Base-by-base conservation (phyloP, 1,140 invertebrate genomes). In the Araneus ventricosus region DNA sequence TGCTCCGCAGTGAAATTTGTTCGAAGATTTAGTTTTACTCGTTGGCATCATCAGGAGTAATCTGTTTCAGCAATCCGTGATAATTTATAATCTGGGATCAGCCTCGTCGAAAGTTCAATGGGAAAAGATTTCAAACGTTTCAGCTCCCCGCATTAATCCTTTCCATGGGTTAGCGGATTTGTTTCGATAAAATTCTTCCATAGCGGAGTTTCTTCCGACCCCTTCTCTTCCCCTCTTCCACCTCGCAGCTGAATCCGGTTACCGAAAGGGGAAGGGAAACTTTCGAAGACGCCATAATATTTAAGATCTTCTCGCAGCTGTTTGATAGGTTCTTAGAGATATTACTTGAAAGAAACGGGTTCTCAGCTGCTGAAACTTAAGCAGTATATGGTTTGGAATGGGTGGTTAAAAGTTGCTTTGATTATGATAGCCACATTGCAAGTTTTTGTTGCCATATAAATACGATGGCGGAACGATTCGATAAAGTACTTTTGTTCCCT, bases 1-100 rank as follows among this genome's bases (percentile, higher is more conserved):
- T 85, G 27, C 10, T 34, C 10, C 27, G 5, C 41, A 82, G 7
- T 34, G 52, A n/a, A 27, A 82, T 82, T 41, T 37, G 5, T 30
- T 1, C 84, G 3, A 20, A 22, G 39, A 37, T 41, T 17, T 45
- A 67, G 61, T 39, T 88, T 67, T 41, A 17, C 7, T 37, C 24
- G 30, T 20, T 59, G 20, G 22, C 63, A 37, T 41, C 87, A 75
- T 34, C 4, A 39, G 41, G 27, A 17, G 20, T 89, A 89, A 89
- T 89, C 87, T 52, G 37, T 89, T 75, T 89, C 37, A 27, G 34
- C 39, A 89, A 89, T 89, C 34, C 41, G 52, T 22, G 57, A 82
- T 90, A 90, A 90, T 90, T 80, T 80, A 82, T 90, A 80, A 82
- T n/a, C n/a, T 37, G 30, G 88, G 79, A 82, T 90, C 45, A 80